A percentile compares a stretch with the other conserved stretches of the same genome.
These are phyloP conservation scores for Oreonectes daqikongensis DNA, from an alignment of 2,797 vertebrate species.

Conservation along the genomic window DNA sequence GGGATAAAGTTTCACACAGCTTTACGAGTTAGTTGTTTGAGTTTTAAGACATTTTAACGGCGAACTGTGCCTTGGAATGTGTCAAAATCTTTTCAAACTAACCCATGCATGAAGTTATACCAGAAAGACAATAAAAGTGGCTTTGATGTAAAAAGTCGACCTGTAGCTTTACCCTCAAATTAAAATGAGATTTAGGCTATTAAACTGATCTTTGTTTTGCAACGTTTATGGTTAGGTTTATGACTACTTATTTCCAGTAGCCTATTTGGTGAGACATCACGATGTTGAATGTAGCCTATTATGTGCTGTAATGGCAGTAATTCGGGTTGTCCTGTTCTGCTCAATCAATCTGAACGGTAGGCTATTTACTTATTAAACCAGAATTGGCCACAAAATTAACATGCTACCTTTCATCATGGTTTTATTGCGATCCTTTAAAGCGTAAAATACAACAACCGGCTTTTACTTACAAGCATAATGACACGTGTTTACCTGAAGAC, in stretches of 20 bases:
- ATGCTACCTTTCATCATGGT: not conserved
- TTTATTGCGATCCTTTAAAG: not conserved
- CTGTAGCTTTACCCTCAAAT: not conserved
- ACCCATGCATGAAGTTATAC: not conserved
- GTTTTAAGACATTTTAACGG: not conserved
- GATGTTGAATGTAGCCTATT: not conserved
- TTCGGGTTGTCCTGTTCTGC: not conserved
- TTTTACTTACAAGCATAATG: not conserved
- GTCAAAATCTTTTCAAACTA: not conserved
- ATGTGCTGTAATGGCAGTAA: not conserved
- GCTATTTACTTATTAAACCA: too few species aligned
- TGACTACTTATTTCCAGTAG: not conserved
- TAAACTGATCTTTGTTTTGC: not conserved
- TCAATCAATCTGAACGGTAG: not conserved
- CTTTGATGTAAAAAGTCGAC: not conserved
- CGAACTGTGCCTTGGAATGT: not conserved
- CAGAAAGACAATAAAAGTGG: not conserved
- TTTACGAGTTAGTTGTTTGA: not conserved
- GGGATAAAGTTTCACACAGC: not conserved
- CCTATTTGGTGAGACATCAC: too few species aligned
- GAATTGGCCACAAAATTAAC: not conserved
- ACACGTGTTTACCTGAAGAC: conserved; percentile 13
- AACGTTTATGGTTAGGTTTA: not conserved
- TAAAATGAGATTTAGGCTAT: not conserved
- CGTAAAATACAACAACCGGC: not conserved